Evolutionary conservation across 1,140 invertebrate genomes (phyloP).

Genomic region (Nylanderia fulva): DNA sequence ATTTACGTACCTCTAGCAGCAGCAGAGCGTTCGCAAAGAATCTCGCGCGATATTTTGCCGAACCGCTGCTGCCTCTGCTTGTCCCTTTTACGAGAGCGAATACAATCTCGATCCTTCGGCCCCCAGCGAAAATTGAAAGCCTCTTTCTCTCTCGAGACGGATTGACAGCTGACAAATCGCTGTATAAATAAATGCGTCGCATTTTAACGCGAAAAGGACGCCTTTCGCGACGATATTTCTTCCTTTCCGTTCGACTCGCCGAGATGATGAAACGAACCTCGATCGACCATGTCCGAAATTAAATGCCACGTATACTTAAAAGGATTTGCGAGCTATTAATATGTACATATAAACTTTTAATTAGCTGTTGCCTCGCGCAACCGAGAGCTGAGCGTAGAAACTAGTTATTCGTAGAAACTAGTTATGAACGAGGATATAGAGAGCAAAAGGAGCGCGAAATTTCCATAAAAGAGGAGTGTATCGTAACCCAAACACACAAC

Average conservation of each 20-base stretch:
- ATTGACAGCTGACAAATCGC: conserved; percentile 40
- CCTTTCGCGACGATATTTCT: conserved; percentile 12
- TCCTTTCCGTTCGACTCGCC: background rate
- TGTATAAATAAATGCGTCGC: background rate
- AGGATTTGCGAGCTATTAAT: conserved; percentile 35
- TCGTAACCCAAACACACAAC: conserved; percentile 80
- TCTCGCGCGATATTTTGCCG: conserved; percentile 19
- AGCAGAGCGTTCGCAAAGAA: conserved; percentile 33
- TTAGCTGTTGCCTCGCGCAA: conserved; percentile 19
- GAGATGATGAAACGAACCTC: background rate
- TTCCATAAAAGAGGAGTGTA: conserved; percentile 67
- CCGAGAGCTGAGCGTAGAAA: background rate
- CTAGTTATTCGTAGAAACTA: conserved; percentile 46
- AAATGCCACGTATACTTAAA: background rate
- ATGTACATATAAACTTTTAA: conserved; percentile 60
- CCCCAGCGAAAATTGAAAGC: conserved; percentile 10
- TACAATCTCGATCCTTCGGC: background rate
- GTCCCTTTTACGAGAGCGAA: conserved; percentile 34
- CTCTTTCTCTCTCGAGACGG: conserved; percentile 9
- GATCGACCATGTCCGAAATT: background rate
- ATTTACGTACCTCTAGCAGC: conserved; percentile 66
- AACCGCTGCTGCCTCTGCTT: background rate
- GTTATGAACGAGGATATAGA: conserved; percentile 42
- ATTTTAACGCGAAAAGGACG: background rate
- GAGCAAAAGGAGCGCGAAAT: conserved; percentile 52